Percentiles rank a stretch among this genome's conserved stretches.
Conservation (phyloP, 2,797 vertebrate species). For the Cynopterus sphinx region DNA sequence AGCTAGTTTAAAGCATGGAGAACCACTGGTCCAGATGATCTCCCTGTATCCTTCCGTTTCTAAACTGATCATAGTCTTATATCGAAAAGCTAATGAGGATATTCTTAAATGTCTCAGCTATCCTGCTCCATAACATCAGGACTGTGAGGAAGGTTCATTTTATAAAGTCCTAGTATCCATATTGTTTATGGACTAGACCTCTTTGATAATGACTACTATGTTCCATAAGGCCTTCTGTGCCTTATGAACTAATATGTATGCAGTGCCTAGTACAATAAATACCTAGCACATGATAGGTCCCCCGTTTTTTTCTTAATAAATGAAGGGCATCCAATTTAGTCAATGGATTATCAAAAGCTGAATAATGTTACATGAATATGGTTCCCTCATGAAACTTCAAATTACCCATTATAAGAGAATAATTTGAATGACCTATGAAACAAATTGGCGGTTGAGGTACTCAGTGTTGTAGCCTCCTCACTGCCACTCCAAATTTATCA, state of each 20-base stretch:
- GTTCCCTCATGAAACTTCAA: neutral
- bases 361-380: neutral
- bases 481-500: neutral
- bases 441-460: neutral
- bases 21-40: neutral
- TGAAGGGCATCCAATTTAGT: neutral
- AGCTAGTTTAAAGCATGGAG: slow-evolving; percentile 29
- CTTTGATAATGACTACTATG: neutral
- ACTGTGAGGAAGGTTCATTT: neutral
- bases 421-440: neutral
- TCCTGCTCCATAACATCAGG: neutral
- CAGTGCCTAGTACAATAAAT: neutral
- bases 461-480: neutral
- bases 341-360: neutral
- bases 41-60: neutral
- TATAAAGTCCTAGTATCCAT: neutral
- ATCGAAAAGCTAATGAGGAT: neutral
- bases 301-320: neutral
- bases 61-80: neutral
- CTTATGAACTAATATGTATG: neutral
- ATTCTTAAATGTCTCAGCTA: neutral
- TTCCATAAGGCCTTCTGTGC: neutral
- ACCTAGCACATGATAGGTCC: neutral
- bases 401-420: neutral
- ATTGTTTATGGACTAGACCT: neutral